Evolutionary conservation across 2,888 invertebrate genomes (phyloP).

Genomic region (Brachypterus glaber): DNA sequence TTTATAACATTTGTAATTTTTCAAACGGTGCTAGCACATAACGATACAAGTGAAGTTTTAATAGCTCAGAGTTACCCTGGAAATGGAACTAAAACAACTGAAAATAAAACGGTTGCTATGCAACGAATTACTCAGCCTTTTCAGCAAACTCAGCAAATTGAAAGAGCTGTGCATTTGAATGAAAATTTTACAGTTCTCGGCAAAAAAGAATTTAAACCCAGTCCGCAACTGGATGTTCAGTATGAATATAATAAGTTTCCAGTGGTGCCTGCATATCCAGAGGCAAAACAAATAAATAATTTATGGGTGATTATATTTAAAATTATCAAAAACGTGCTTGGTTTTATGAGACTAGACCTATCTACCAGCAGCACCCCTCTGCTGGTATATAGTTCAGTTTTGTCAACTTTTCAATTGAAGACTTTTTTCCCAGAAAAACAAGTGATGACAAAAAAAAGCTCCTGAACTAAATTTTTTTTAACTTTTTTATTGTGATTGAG

Average conservation of each 20-base stretch:
- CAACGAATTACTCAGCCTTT: conserved; percentile 19
- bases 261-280: conserved; percentile 32
- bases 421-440: no score
- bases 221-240: conserved; percentile 44
- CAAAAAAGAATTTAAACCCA: conserved; percentile 41
- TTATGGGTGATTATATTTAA: conserved; percentile 12
- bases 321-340: conserved; percentile 12
- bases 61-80: no score
- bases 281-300: conserved; percentile 30
- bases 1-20: conserved; percentile 9
- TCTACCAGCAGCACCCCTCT: no score
- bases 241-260: conserved; percentile 42
- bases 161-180: conserved; percentile 15
- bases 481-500: no score
- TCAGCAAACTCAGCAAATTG: conserved; percentile 17
- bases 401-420: no score
- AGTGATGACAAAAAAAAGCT: no score
- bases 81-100: conserved; percentile 3
- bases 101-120: conserved; percentile 9
- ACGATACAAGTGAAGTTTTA: no score
- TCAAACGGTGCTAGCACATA: conserved; percentile 4
- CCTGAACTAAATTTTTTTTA: no score
- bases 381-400: no score
- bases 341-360: no score
- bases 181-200: conserved; percentile 1